Conservation (phyloP, 1,140 invertebrate species). For the Psilanteris sp. region DNA sequence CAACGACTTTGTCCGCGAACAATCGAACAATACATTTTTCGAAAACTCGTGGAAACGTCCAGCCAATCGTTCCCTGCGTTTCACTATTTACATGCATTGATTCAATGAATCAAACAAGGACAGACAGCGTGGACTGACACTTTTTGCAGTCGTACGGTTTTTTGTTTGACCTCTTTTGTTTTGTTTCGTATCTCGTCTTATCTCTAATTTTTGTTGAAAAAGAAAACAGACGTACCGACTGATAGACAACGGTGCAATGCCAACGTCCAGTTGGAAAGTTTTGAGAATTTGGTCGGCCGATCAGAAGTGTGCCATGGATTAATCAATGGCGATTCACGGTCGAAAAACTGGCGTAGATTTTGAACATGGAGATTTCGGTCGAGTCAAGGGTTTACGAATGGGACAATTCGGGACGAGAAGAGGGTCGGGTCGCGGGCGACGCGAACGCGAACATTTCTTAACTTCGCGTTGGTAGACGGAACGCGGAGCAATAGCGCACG, state of each 20-base stretch:
- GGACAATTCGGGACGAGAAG: not conserved
- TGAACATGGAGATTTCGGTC: not conserved
- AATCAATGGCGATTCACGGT: not conserved
- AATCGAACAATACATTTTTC: not conserved
- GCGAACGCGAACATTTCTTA: slow-evolving; percentile 14
- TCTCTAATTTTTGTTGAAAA: too few relatives aligned
- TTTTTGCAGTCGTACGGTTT: too few relatives aligned
- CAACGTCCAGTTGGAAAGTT: not conserved
- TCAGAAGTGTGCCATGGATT: slow-evolving; percentile 20
- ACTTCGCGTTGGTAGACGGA: slow-evolving; percentile 21
- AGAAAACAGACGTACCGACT: slow-evolving; percentile 12
- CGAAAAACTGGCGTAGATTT: not conserved
- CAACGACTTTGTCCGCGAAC: too few relatives aligned
- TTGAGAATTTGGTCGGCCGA: slow-evolving; percentile 2
- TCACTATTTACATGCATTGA: too few relatives aligned
- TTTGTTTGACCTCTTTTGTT: too few relatives aligned
- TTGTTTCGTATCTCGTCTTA: too few relatives aligned
- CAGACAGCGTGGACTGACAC: too few relatives aligned
- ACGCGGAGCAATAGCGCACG: slow-evolving; percentile 13
- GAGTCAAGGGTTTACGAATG: too few relatives aligned
- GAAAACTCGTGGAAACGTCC: too few relatives aligned
- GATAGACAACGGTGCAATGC: not conserved
- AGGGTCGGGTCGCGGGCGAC: slow-evolving; percentile 3
- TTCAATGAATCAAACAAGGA: too few relatives aligned
- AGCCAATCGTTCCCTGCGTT: too few relatives aligned